phyloP scores from a whole-genome alignment of 2,888 invertebrate genomes.

The Slavum lentiscoides region DNA sequence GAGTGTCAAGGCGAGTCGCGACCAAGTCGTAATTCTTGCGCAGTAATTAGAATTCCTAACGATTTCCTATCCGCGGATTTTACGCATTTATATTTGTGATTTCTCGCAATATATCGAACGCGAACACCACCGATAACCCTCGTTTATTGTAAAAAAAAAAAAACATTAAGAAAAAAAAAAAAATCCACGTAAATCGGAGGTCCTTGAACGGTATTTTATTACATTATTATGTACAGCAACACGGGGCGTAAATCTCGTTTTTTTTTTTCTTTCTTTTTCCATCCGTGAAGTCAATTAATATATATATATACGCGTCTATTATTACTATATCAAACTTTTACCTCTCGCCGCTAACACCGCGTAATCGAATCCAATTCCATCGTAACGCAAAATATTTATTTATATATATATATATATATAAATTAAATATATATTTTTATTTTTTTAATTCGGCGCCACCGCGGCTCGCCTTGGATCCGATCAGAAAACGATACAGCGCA shows the following conservation, averaged over 20 bases:
- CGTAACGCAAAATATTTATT: too few relatives aligned
- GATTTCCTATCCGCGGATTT: not conserved
- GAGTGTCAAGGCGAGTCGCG: conserved; percentile 28
- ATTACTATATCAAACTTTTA: conserved; percentile 18
- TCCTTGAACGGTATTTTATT: conserved; percentile 39
- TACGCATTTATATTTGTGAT: not conserved
- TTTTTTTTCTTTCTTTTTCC: not conserved
- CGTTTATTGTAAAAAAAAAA: not conserved
- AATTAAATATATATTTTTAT: too few relatives aligned
- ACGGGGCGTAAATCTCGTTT: not conserved
- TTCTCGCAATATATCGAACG: not conserved
- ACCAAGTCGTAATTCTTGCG: not conserved
- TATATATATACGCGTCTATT: not conserved
- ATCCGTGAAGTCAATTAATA: conserved; percentile 41
- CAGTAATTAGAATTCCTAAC: conserved; percentile 15
- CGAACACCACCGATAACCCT: not conserved
- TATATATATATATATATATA: too few relatives aligned
- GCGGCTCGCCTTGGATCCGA: not conserved
- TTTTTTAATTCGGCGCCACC: conserved; percentile 2
- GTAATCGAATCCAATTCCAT: conserved; percentile 22
- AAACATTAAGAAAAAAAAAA: not conserved
- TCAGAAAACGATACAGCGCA: too few relatives aligned
- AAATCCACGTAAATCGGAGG: not conserved
- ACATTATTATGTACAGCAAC: not conserved
- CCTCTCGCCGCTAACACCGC: not conserved